Base-by-base conservation (phyloP, 2,113 vertebrate genomes). In the Phaethornis superciliosus region DNA sequence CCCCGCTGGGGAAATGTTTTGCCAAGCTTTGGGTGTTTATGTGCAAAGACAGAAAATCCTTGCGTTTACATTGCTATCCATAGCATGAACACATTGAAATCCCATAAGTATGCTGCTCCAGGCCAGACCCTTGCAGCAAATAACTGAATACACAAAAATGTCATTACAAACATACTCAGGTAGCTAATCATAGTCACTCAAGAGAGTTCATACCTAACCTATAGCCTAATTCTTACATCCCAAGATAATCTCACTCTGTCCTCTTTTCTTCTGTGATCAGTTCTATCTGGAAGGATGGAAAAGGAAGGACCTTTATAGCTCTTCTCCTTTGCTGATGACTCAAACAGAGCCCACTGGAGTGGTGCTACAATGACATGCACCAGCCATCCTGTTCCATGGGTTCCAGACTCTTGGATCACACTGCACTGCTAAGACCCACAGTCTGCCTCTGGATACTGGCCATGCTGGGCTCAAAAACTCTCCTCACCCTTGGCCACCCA, bases 381-480 rank as follows among this genome's bases (percentile, higher is more conserved):
- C 58, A 37, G 4, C 56, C 62, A 13, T 51, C 15, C 44, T 1
- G 3, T 72, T 59, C 59, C 49, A 58, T 35, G 83, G 21, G 6
- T 35, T 49, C 30, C 52, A 81, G 88, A 28, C 19, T 15, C 19
- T 18, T 32, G 58, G 42, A 2, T 58, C 56, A 24, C 37, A 21
- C 26, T 1, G 9, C 22, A 40, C 46, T 63, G 28, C 40, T 24
- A 8, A 62, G 20, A 56, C 35, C 32, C 11, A 51, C 16, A 19
- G 32, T 35, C 32, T 60, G 18, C 26, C 26, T 60, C 67, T 18
- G 51, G 22, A n/a, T 47, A 68, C 60, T 27, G n/a, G 47, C 22
- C 0, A 0, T 37, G 22, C 15, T 49, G 35, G 23, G 18, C 54
- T 62, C 5, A 2, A 20, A 5, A 28, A 3, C 24, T 23, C 28